These are phyloP conservation scores for Caligus rogercresseyi DNA, from an alignment of 1,140 invertebrate genomes.

Conservation along the genomic window DNA sequence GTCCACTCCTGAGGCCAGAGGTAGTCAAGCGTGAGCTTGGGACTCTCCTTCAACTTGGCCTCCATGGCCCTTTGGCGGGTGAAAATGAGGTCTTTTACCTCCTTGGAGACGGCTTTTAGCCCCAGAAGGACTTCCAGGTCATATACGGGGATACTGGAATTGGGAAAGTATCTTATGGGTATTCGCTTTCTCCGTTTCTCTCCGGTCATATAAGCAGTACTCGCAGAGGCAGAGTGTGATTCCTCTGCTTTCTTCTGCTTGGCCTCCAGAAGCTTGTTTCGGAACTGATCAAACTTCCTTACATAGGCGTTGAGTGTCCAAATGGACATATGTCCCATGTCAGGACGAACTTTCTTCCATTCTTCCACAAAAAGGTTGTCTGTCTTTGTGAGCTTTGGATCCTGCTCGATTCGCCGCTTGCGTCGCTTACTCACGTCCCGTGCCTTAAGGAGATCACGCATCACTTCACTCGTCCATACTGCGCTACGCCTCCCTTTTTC, in stretches of 20 bases:
- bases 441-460: constrained; percentile 6
- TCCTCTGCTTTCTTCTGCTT: neutral
- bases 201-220: too few relatives aligned
- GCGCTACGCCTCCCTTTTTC: neutral
- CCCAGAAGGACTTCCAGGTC: neutral
- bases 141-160: neutral
- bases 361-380: constrained; percentile 10
- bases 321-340: constrained; percentile 2
- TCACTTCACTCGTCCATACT: constrained; percentile 7
- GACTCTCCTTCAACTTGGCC: neutral
- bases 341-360: constrained; percentile 6
- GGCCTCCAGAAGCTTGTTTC: neutral
- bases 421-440: neutral
- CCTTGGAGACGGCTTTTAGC: neutral
- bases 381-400: neutral
- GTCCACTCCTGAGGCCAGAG: neutral
- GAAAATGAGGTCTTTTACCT: neutral
- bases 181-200: too few relatives aligned
- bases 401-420: neutral
- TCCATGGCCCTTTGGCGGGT: neutral
- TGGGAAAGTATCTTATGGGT: neutral
- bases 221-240: neutral
- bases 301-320: constrained; percentile 7
- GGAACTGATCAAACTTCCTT: constrained; percentile 1
- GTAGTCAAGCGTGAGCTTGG: neutral